Percentiles rank a stretch among this genome's conserved stretches.
Conservation (phyloP, 2,113 vertebrate species). For the Seriola rivoliana region DNA sequence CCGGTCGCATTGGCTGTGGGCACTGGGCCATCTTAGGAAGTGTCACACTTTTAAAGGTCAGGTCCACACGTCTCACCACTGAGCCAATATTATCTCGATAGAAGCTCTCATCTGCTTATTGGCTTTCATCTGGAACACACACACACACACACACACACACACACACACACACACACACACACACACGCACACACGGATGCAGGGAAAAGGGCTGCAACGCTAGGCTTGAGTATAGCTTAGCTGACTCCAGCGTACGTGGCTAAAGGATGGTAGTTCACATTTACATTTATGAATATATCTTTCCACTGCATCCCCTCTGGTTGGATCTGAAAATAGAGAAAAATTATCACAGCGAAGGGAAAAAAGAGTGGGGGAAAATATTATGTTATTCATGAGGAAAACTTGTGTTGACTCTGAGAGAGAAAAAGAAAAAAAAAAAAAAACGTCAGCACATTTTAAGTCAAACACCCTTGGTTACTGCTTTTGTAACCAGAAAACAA, state of each 20-base stretch:
- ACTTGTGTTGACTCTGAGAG: conserved; percentile 82
- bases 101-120: conserved; percentile 78
- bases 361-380: conserved; percentile 41
- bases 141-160: conserved; percentile 51
- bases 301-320: conserved; percentile 77
- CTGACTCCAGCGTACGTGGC: conserved; percentile 52
- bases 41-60: conserved; percentile 85
- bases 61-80: conserved; percentile 63
- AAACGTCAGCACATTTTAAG: conserved; percentile 82
- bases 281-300: conserved; percentile 84
- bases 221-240: conserved; percentile 63
- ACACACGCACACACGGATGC: conserved; percentile 26
- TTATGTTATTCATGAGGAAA: conserved; percentile 83
- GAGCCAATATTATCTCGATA: conserved; percentile 69
- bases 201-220: conserved; percentile 67
- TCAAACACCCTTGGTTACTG: conserved; percentile 82
- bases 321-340: conserved; percentile 79
- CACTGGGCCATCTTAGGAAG: conserved; percentile 76
- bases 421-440: conserved; percentile 49
- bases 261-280: conserved; percentile 76
- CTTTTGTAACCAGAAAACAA: conserved; percentile 91
- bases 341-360: conserved; percentile 65
- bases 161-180: conserved; percentile 39
- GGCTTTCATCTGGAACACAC: conserved; percentile 67
- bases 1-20: conserved; percentile 64